These are phyloP conservation scores for Hirtodrosophila confusa DNA, from an alignment of 2,888 invertebrate species.

Conservation along the genomic window DNA sequence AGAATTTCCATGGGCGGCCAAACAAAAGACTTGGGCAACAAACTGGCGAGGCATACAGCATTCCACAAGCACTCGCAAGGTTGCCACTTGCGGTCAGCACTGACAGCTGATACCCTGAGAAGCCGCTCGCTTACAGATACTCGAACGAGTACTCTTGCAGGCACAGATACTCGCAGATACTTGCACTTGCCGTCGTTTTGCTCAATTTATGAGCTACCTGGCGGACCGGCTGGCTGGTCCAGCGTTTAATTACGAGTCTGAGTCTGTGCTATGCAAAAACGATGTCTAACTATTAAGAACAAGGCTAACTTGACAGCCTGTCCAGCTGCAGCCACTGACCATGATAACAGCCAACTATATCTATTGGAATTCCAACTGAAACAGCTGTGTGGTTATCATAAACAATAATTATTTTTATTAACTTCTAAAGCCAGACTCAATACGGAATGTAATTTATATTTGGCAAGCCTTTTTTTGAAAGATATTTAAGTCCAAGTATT, in stretches of 20 bases:
- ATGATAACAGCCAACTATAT: conserved; percentile 30
- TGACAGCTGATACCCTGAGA: conserved; percentile 60
- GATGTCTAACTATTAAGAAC: conserved; percentile 69
- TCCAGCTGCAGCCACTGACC: conserved; percentile 30
- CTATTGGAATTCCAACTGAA: conserved; percentile 8
- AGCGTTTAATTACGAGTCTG: conserved; percentile 62
- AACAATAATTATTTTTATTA: neutral
- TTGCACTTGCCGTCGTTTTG: conserved; percentile 37
- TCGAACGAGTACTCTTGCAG: conserved; percentile 44
- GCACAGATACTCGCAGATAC: conserved; percentile 29
- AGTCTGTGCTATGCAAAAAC: conserved; percentile 52
- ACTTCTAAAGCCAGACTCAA: neutral
- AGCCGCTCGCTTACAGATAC: conserved; percentile 25
- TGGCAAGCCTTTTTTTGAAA: too few relatives aligned
- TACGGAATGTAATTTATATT: too few relatives aligned
- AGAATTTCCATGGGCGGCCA: conserved; percentile 54
- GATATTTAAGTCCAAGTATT: too few relatives aligned
- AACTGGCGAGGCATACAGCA: conserved; percentile 55
- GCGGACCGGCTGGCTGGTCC: conserved; percentile 6
- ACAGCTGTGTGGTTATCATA: neutral
- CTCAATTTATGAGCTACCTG: conserved; percentile 34
- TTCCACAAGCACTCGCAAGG: conserved; percentile 48
- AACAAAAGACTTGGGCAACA: conserved; percentile 73
- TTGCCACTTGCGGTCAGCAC: conserved; percentile 61
- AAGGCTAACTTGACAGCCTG: conserved; percentile 62